Base-by-base conservation (phyloP, 2,797 vertebrate species). In the Parambassis ranga region DNA sequence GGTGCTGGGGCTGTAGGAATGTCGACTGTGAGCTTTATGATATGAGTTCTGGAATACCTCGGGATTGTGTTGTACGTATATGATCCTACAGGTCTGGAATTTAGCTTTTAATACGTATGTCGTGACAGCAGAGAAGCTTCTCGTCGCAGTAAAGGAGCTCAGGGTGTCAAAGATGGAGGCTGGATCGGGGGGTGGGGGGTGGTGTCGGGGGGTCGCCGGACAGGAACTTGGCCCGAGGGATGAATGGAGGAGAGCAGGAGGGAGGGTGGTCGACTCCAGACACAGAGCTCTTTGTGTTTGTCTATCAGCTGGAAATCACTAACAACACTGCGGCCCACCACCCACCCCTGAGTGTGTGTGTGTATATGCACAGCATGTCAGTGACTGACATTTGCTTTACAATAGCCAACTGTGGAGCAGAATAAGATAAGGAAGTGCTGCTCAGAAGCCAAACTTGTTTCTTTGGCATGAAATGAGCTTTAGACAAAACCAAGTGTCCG, bases 281-380 rank as follows among this genome's bases (percentile, higher is more conserved):
- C 77, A 83, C 74, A 80, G 67, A 66, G 47, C 47, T 24, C 83
- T 81, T 89, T 89, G 82, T 89, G 83, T 84, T 87, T 82, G 79
- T 78, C 64, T 86, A 89, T 87, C 85, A 73, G 82, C 80, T 86
- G 79, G 75, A 86, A 89, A 87, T 89, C 87, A 65, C 79, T 75
- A 85, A 80, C 84, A 83, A 71, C 78, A 47, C 70, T 2, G 33
- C 57, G 41, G 53, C 47, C 62, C 47, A 41, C 71, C 65, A 9
- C 58, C 59, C 66, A 50, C 16, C 55, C 55, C 32, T 62, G 53
- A 42, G 47, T 65, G 64, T 69, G 60, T 63, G 53, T 55, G 42
- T 38, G 49, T 16, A 39, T 14, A 69, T 55, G 22, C 49, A 42
- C 51, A 62, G 41, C 63, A 46, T 44, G 70, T 51, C 61, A 35